A percentile compares a stretch with the other conserved stretches of the same genome.
Evolutionary conservation across 2,113 vertebrate genomes (phyloP).

Genomic region (Turdus rufiventris): DNA sequence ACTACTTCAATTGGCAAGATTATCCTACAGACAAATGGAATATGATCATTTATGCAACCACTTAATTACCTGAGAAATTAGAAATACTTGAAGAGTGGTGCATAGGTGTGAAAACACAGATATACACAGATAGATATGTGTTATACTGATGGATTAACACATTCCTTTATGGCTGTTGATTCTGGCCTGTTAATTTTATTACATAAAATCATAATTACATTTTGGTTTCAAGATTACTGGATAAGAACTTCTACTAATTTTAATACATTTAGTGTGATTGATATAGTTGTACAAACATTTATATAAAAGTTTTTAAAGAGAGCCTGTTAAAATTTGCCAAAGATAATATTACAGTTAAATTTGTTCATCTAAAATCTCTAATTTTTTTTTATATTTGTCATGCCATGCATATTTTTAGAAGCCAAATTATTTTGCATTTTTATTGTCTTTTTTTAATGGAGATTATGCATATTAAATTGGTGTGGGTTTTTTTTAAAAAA

Average conservation of each 20-base stretch:
- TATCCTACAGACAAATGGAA: neutral
- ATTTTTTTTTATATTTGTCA: neutral
- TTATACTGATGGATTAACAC: neutral
- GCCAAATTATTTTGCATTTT: neutral
- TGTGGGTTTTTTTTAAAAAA: neutral
- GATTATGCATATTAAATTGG: neutral
- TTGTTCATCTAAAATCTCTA: neutral
- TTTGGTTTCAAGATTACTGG: neutral
- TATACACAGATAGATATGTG: neutral
- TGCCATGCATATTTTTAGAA: neutral
- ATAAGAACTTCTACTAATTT: constrained; percentile 13
- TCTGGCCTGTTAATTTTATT: constrained; percentile 36
- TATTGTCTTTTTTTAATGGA: neutral
- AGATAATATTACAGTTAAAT: neutral
- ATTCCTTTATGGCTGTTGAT: neutral
- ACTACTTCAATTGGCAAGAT: neutral
- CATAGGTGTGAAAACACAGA: neutral
- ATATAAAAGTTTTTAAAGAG: neutral
- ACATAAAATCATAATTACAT: neutral
- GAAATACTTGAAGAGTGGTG: neutral
- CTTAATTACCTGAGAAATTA: constrained; percentile 10
- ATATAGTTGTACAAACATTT: neutral
- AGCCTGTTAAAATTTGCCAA: neutral
- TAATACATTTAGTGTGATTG: neutral
- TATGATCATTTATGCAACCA: neutral